Conservation (phyloP, 2,797 vertebrate species). For the Coregonus suidteri region DNA sequence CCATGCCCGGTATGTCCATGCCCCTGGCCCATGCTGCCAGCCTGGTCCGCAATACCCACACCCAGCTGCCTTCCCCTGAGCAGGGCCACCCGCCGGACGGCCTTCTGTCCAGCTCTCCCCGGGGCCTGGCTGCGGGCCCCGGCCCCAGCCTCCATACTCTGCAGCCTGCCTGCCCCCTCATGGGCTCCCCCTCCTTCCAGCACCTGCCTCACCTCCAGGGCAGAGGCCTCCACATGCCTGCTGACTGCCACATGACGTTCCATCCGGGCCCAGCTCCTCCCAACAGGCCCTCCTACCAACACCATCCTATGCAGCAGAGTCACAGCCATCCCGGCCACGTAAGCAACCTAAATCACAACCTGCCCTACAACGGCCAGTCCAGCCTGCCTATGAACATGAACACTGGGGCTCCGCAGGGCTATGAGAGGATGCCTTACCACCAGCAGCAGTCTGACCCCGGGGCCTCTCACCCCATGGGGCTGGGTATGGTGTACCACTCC, state of each 20-base stretch:
- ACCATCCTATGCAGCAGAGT: constrained; percentile 84
- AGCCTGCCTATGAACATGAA: constrained; percentile 84
- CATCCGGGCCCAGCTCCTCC: constrained; percentile 80
- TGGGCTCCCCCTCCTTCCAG: constrained; percentile 85
- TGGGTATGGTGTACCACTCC: constrained; percentile 85
- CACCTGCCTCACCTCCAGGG: constrained; percentile 89
- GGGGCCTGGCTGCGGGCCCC: constrained; percentile 84
- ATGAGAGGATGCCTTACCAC: constrained; percentile 87
- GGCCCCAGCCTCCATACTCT: constrained; percentile 80
- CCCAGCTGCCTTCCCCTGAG: constrained; percentile 88
- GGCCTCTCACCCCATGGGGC: constrained; percentile 80
- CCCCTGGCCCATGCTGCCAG: constrained; percentile 75
- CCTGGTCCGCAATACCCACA: constrained; percentile 68
- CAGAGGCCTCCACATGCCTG: constrained; percentile 81
- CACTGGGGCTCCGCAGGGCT: constrained; percentile 81
- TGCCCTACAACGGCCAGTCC: constrained; percentile 87
- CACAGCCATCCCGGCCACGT: constrained; percentile 43
- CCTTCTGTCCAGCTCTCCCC: constrained; percentile 86
- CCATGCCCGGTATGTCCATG: constrained; percentile 77
- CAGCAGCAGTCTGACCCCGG: constrained; percentile 73
- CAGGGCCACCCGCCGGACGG: constrained; percentile 83
- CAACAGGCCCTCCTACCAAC: constrained; percentile 83
- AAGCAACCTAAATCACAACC: constrained; percentile 48
- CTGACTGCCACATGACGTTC: constrained; percentile 91
- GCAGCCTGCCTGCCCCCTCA: constrained; percentile 76